Evolutionary conservation across 2,797 vertebrate species (phyloP).

Genomic region (Menidia menidia): DNA sequence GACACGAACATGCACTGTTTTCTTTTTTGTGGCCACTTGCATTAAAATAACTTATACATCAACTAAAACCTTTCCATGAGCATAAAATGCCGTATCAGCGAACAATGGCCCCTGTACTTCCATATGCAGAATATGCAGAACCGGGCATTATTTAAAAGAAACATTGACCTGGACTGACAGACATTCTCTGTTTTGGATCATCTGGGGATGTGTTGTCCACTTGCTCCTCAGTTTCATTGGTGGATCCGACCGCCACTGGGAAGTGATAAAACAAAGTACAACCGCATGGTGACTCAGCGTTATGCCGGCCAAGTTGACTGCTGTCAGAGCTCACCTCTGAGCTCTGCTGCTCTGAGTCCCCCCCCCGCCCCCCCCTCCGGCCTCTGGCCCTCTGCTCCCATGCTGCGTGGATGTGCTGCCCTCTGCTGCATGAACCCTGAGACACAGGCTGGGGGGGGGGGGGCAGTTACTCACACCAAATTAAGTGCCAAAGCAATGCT

Average conservation of each 20-base stretch:
- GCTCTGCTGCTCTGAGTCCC: neutral
- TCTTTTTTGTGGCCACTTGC: neutral
- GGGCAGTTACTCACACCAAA: no score
- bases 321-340: neutral
- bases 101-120: neutral
- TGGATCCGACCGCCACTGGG: constrained; percentile 14
- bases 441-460: constrained; percentile 14
- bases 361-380: neutral
- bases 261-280: constrained; percentile 47
- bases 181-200: neutral
- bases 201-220: neutral
- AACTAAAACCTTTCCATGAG: no score
- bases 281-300: constrained; percentile 71
- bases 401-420: constrained; percentile 65
- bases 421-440: constrained; percentile 64
- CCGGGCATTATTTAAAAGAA: no score
- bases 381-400: neutral
- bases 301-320: constrained; percentile 2
- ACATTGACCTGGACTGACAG: neutral
- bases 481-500: no score
- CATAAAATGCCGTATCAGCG: neutral
- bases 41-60: neutral
- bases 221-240: neutral
- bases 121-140: neutral
- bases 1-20: neutral